phyloP scores from a whole-genome alignment of 2,888 invertebrate genomes.

The Cynaeus angustus region DNA sequence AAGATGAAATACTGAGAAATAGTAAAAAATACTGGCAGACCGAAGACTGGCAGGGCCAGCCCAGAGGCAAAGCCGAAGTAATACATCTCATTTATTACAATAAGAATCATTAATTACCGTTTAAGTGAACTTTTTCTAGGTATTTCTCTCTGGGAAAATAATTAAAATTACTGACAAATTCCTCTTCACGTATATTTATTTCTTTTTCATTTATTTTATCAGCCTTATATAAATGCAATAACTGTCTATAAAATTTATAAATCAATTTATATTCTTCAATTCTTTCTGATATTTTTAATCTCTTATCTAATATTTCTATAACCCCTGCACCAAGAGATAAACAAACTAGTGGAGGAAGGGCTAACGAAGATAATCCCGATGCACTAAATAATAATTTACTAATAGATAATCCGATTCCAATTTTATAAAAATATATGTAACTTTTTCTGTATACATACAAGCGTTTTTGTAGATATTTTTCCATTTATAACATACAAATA shows the following conservation, averaged over 20 bases:
- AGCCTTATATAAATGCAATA: slow-evolving; percentile 21
- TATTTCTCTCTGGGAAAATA: slow-evolving; percentile 24
- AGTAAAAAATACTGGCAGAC: no score
- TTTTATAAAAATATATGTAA: slow-evolving; percentile 38
- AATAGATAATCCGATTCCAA: slow-evolving; percentile 33
- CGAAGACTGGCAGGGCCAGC: no score
- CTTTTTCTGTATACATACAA: slow-evolving; percentile 36
- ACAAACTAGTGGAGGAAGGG: slow-evolving; percentile 32
- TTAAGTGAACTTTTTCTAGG: slow-evolving; percentile 13
- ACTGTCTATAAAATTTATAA: slow-evolving; percentile 28
- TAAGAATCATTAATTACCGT: neutral
- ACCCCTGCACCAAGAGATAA: slow-evolving; percentile 24
- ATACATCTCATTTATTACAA: no score
- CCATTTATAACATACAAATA: slow-evolving; percentile 34
- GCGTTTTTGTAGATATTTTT: slow-evolving; percentile 29
- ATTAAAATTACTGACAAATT: slow-evolving; percentile 17
- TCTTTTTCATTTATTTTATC: slow-evolving; percentile 20
- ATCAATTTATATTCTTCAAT: slow-evolving; percentile 25
- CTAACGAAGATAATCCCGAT: slow-evolving; percentile 37
- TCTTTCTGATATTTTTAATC: slow-evolving; percentile 23
- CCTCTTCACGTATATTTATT: slow-evolving; percentile 21
- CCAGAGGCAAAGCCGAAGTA: no score
- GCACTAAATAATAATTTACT: slow-evolving; percentile 37
- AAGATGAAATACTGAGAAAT: no score
- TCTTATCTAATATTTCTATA: slow-evolving; percentile 20